Conservation (phyloP, 2,888 invertebrate genomes). For the Leptopilina syphax region DNA sequence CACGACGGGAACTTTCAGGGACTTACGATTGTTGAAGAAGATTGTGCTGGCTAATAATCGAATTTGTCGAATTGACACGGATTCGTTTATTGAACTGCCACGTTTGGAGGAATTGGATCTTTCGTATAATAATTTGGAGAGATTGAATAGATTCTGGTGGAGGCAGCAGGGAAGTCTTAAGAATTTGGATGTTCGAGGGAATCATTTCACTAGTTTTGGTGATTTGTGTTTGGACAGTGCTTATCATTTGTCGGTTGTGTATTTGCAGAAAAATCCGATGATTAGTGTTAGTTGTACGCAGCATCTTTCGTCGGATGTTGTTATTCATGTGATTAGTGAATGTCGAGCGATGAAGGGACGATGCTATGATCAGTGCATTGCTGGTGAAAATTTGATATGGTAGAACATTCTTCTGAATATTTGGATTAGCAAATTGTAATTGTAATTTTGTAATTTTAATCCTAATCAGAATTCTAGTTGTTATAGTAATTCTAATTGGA, state of each 20-base stretch:
- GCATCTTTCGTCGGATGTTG: slow-evolving; percentile 57
- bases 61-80: slow-evolving; percentile 57
- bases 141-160: slow-evolving; percentile 60
- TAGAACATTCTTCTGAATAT: neutral
- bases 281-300: slow-evolving; percentile 47
- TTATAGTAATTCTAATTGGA: too few relatives aligned
- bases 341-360: slow-evolving; percentile 52
- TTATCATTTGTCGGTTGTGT: slow-evolving; percentile 57
- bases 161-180: slow-evolving; percentile 49
- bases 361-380: slow-evolving; percentile 51
- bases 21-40: slow-evolving; percentile 57
- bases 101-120: slow-evolving; percentile 59
- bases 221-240: slow-evolving; percentile 58
- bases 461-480: too few relatives aligned
- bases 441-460: neutral
- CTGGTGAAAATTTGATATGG: slow-evolving; percentile 43
- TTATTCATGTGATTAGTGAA: slow-evolving; percentile 58
- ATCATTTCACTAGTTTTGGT: slow-evolving; percentile 57
- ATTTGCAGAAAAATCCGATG: slow-evolving; percentile 64
- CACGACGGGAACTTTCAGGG: slow-evolving; percentile 51
- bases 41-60: slow-evolving; percentile 61
- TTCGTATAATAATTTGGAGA: slow-evolving; percentile 59
- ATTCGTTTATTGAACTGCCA: slow-evolving; percentile 57
- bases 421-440: neutral
- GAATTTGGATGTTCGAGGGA: slow-evolving; percentile 61